Evolutionary conservation across 2,113 vertebrate species (phyloP).

Genomic region (Reinhardtius hippoglossoides): DNA sequence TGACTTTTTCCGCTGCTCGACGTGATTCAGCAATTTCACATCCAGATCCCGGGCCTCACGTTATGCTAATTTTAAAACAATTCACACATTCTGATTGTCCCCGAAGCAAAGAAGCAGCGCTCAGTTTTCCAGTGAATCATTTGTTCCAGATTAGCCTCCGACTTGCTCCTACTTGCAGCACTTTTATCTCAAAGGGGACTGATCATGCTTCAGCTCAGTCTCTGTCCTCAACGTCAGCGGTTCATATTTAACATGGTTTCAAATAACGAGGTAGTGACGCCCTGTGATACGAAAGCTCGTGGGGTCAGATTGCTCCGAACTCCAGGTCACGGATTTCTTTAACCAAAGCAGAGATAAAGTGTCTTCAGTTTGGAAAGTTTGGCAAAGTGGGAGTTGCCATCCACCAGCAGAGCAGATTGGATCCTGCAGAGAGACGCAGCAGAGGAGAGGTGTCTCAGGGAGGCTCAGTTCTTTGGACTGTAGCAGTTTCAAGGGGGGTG

Average conservation of each 20-base stretch:
- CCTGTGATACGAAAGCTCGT: neutral
- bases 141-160: neutral
- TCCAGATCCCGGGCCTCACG: neutral
- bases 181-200: neutral
- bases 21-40: neutral
- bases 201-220: neutral
- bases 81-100: neutral
- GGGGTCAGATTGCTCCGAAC: too few species aligned
- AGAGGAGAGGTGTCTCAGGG: constrained; percentile 5
- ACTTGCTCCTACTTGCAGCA: neutral
- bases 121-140: neutral
- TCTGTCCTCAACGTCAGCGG: too few species aligned
- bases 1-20: neutral
- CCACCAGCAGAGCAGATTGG: constrained; percentile 2
- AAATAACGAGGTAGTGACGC: too few species aligned
- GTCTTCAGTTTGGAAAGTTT: too few species aligned
- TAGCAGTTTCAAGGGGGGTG: constrained; percentile 23
- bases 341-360: too few species aligned
- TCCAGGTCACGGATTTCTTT: too few species aligned
- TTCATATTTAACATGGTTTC: too few species aligned
- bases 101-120: neutral
- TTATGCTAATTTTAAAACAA: neutral
- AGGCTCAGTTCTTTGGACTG: constrained; percentile 39
- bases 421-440: constrained; percentile 3
- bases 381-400: neutral